A percentile compares a stretch with the other conserved stretches of the same genome.
phyloP scores from a whole-genome alignment of 2,888 invertebrate genomes.

The Tetranychus truncatus region DNA sequence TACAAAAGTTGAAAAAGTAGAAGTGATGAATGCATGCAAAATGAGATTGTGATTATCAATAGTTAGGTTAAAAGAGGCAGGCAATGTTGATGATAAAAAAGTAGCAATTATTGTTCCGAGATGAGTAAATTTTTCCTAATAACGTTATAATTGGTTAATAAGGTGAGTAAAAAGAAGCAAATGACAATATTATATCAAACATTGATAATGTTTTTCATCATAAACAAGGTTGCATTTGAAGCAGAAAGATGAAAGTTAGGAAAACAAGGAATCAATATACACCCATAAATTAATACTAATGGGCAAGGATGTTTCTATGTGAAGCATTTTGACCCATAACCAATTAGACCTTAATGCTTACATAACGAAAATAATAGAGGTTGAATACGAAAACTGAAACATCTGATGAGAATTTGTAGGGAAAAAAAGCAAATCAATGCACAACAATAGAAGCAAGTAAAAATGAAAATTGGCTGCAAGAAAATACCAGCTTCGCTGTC shows the following conservation, averaged over 20 bases:
- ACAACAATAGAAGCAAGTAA: not conserved
- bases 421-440: not conserved
- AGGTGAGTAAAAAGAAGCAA: not conserved
- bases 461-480: not conserved
- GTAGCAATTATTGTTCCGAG: not conserved
- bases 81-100: not conserved
- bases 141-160: not conserved
- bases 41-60: not conserved
- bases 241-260: not conserved
- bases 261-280: not conserved
- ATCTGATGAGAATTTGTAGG: too few relatives aligned
- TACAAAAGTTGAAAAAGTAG: not conserved
- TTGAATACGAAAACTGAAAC: not conserved
- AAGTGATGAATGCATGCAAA: not conserved
- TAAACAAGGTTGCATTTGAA: not conserved
- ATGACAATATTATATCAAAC: not conserved
- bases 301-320: not conserved
- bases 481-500: not conserved
- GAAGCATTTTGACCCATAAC: not conserved
- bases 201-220: not conserved
- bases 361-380: not conserved
- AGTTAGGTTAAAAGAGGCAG: not conserved
- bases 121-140: not conserved
- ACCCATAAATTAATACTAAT: conserved; percentile 1
- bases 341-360: not conserved